A percentile compares a stretch with the other conserved stretches of the same genome.
Evolutionary conservation across 2,888 invertebrate species (phyloP).

Genomic region (Coenonympha glycerion): DNA sequence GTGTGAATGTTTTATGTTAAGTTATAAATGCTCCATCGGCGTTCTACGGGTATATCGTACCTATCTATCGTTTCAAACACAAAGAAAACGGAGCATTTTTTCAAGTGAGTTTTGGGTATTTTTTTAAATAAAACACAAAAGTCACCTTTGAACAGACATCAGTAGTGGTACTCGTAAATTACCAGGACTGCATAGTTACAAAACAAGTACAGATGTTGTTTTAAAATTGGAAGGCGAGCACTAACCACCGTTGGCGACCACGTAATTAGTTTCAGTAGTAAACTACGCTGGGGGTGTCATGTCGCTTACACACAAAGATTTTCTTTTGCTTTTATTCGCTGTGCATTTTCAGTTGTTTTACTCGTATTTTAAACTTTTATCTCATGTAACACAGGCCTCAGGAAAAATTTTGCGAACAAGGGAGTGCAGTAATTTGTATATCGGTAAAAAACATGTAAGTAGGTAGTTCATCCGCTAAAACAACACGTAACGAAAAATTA

Average conservation of each 20-base stretch:
- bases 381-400: background rate
- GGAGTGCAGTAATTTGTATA: too few species aligned
- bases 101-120: too few species aligned
- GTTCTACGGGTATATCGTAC: too few species aligned
- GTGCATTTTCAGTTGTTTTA: background rate
- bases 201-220: conserved; percentile 28
- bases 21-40: too few species aligned
- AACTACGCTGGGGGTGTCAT: conserved; percentile 2
- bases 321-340: background rate
- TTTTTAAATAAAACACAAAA: background rate
- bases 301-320: conserved; percentile 1
- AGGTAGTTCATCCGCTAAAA: too few species aligned
- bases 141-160: background rate
- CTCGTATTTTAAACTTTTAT: background rate
- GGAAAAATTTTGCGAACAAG: too few species aligned
- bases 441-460: too few species aligned
- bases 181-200: conserved; percentile 23
- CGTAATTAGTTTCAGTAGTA: conserved; percentile 34
- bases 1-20: too few species aligned
- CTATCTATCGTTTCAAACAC: too few species aligned
- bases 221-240: conserved; percentile 35
- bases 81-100: too few species aligned
- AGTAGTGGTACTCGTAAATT: background rate
- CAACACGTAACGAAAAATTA: too few species aligned
- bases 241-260: conserved; percentile 30